These are phyloP conservation scores for Sarcophaga bullata DNA, from an alignment of 1,140 invertebrate genomes.

Conservation along the genomic window DNA sequence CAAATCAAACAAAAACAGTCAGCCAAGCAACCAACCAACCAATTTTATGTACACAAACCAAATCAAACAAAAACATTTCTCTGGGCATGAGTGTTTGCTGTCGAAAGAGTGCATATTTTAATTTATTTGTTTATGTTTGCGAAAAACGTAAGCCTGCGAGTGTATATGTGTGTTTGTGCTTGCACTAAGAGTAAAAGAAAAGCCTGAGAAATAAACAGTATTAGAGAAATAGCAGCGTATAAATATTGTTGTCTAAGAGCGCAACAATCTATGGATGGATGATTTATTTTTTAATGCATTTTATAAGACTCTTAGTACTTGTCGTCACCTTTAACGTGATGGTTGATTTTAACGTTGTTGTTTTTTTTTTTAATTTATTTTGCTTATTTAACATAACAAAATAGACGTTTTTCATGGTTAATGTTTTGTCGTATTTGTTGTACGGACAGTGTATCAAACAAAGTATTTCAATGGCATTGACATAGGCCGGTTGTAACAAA, in stretches of 20 bases:
- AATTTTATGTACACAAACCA: not conserved
- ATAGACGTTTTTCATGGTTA: too few relatives aligned
- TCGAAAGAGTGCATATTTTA: not conserved
- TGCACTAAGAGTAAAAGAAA: not conserved
- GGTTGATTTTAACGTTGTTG: not conserved
- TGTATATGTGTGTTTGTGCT: not conserved
- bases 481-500: too few relatives aligned
- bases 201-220: not conserved
- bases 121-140: too few relatives aligned
- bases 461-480: too few relatives aligned
- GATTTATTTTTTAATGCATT: not conserved
- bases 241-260: too few relatives aligned
- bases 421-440: too few relatives aligned
- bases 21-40: not conserved
- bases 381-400: too few relatives aligned
- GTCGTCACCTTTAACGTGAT: conserved; percentile 20
- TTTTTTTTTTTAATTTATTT: not conserved
- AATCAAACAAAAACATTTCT: conserved; percentile 8
- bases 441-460: too few relatives aligned
- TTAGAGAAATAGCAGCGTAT: not conserved
- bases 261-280: not conserved
- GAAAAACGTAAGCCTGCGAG: too few relatives aligned
- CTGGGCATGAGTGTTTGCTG: not conserved
- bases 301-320: not conserved
- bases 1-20: not conserved